Conservation (phyloP, 2,113 vertebrate species). For the Colaptes auratus region DNA sequence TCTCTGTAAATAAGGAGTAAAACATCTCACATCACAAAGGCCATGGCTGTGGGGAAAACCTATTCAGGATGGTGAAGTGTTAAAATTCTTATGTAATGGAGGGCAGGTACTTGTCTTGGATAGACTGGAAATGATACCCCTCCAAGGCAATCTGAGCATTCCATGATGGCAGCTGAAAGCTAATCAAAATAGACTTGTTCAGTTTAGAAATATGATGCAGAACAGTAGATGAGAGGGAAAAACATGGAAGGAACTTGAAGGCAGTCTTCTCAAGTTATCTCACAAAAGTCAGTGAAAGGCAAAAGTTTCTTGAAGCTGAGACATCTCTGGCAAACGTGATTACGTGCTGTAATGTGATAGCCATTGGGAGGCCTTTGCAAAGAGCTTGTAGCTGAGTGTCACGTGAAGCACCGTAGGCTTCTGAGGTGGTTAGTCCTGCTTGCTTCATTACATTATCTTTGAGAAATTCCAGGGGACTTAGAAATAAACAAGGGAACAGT, state of each 20-base stretch:
- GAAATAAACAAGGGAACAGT: constrained; percentile 35
- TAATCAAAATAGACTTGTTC: not conserved
- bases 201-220: not conserved
- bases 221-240: constrained; percentile 13
- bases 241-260: not conserved
- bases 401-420: not conserved
- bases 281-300: not conserved
- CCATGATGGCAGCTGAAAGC: not conserved
- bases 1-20: not conserved
- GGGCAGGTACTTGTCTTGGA: accelerated
- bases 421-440: constrained; percentile 14
- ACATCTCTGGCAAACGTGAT: not conserved
- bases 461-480: constrained; percentile 63
- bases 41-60: not conserved
- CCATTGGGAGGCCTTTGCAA: not conserved
- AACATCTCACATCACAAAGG: not conserved
- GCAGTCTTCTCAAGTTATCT: not conserved
- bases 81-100: not conserved
- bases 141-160: not conserved
- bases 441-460: constrained; percentile 44
- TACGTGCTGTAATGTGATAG: not conserved
- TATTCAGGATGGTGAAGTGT: not conserved
- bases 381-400: not conserved
- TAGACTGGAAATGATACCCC: not conserved
- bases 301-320: constrained; percentile 9